A percentile compares a stretch with the other conserved stretches of the same genome.
These are phyloP conservation scores for Seira musarum DNA, from an alignment of 2,888 invertebrate genomes.

Conservation along the genomic window DNA sequence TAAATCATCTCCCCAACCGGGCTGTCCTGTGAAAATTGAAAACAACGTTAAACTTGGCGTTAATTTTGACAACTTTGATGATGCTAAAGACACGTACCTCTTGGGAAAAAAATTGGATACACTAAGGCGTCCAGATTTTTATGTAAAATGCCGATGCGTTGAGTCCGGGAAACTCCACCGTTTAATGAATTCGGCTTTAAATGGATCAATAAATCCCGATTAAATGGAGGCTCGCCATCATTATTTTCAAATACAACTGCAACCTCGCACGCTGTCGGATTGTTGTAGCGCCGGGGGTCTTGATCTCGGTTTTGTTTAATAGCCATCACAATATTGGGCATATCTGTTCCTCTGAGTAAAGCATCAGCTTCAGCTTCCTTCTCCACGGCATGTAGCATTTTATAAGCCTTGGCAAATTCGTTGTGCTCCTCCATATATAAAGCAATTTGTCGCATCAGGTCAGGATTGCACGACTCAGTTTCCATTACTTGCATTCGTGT, in stretches of 20 bases:
- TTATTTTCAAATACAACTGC: constrained; percentile 59
- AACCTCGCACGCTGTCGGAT: constrained; percentile 60
- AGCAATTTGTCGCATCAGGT: constrained; percentile 33
- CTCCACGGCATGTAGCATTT: constrained; percentile 58
- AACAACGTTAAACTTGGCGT: no score
- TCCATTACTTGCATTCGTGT: constrained; percentile 34
- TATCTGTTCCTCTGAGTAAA: constrained; percentile 4
- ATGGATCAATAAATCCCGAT: constrained; percentile 61
- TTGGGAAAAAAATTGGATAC: constrained; percentile 67
- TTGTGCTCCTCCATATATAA: constrained; percentile 22
- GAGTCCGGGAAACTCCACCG: no score
- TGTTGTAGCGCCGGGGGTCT: constrained; percentile 62
- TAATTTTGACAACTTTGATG: no score
- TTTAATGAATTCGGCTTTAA: no score
- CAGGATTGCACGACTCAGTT: no score
- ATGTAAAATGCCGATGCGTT: no score
- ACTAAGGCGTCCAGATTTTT: constrained; percentile 67
- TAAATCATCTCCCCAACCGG: no score
- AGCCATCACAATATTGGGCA: background rate
- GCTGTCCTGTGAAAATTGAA: no score
- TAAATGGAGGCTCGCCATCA: constrained; percentile 64
- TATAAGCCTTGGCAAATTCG: constrained; percentile 51
- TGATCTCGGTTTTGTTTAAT: constrained; percentile 11
- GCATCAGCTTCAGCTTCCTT: constrained; percentile 32
- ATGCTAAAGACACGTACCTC: no score